Conservation (phyloP, 64 coral and sea anemone species). For the Orbicella faveolata region DNA sequence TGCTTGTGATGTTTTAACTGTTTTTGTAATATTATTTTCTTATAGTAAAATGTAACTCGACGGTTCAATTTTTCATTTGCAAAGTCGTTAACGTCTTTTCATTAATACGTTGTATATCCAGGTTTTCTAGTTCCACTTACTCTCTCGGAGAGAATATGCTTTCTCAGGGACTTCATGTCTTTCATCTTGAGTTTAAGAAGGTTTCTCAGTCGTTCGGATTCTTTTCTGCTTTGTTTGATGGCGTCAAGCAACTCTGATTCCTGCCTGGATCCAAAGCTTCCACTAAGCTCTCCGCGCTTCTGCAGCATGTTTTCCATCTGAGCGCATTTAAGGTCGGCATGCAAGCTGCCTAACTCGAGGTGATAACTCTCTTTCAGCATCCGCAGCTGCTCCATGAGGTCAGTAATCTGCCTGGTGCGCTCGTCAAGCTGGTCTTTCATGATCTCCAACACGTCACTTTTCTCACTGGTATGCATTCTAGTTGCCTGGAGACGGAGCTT, state of each 20-base stretch:
- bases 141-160: constrained; percentile 60
- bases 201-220: constrained; percentile 73
- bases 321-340: constrained; percentile 76
- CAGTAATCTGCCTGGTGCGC: constrained; percentile 69
- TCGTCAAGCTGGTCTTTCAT: constrained; percentile 84
- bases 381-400: constrained; percentile 80
- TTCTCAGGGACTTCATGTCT: constrained; percentile 78
- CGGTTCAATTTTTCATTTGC: no score
- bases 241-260: constrained; percentile 73
- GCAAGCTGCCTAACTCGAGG: constrained; percentile 76
- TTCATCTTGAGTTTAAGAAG: constrained; percentile 81
- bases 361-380: constrained; percentile 88
- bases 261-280: constrained; percentile 34
- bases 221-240: constrained; percentile 74
- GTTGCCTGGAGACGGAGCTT: constrained; percentile 78
- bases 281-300: constrained; percentile 8
- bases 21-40: no score
- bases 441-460: constrained; percentile 65
- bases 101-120: constrained; percentile 18
- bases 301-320: constrained; percentile 90
- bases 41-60: no score
- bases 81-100: no score
- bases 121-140: neutral
- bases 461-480: constrained; percentile 61
- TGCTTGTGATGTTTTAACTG: neutral